Evolutionary conservation across 2,113 vertebrate species (phyloP), one percentile per base, ranked within the genome.

Genomic region (Calonectris borealis): DNA sequence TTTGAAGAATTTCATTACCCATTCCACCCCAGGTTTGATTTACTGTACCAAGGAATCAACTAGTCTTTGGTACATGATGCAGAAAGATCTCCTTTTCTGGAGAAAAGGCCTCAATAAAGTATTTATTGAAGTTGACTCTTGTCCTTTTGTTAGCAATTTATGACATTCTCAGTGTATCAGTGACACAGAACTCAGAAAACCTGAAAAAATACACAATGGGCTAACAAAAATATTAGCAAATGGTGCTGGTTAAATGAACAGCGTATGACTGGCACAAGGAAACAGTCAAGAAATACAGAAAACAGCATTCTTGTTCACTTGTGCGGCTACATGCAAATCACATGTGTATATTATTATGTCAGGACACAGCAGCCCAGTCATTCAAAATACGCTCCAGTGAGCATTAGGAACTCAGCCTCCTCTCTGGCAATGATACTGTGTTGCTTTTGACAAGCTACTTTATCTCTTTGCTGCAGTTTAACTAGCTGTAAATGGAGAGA

Each of bases 11-110:
- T 85, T 82, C 7, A 62, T 86, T 66, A 52, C 51, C 36, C 48
- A 83, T 89, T 93, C 58, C 46, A 85, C 65, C 46, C 84, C 25
- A 93, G 19, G 10, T 61, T 69, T 80, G 77, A 93, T 87, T 93
- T 81, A 77, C 10, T 49, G 38, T 65, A 81, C 54, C 44, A 89
- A 87, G n/a, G n/a, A 86, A 94, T 89, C 77, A 77, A 68, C 36
- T 34, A 60, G 44, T 79, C 70, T 69, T 82, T 44, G 20, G 64
- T 34, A 88, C 7, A 26, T 1, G 8, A 36, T 29, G 22, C 24
- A 42, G 57, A 89, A 20, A 66, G 26, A 61, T 64, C 34, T 58
- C 34, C n/a, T 26, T 61, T 61, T 36, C 60, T 14, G 38, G 42
- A 89, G 70, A 95, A 81, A 92, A 77, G 19, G 58, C 18, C 54